Evolutionary conservation across 2,797 vertebrate genomes (phyloP).

Genomic region (Gallinago nigripennis): DNA sequence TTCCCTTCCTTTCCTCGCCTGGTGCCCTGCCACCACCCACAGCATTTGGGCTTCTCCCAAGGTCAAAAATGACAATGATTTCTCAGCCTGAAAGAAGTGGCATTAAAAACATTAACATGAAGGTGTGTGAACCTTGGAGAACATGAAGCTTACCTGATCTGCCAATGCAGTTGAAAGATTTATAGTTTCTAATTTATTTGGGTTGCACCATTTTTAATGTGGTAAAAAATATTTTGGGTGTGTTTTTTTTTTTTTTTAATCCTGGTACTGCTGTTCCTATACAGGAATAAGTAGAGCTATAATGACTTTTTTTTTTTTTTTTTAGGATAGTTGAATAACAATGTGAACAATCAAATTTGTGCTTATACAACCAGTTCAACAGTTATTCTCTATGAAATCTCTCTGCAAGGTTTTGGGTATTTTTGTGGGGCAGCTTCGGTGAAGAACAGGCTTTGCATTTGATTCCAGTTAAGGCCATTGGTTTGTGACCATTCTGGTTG

Average conservation of each 20-base stretch:
- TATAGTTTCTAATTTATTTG: not conserved
- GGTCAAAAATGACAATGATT: not conserved
- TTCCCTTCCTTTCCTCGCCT: not conserved
- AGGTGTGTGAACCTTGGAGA: not conserved
- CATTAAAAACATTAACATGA: not conserved
- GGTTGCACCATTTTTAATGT: not conserved
- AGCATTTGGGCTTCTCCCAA: not conserved
- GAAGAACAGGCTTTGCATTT: not conserved
- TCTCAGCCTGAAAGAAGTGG: not conserved
- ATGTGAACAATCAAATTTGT: not conserved
- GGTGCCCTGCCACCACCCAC: not conserved
- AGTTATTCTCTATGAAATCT: not conserved
- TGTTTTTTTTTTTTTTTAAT: not conserved
- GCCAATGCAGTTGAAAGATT: not conserved
- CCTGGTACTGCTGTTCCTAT: not conserved
- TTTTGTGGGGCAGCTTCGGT: not conserved
- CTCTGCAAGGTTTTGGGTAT: not conserved
- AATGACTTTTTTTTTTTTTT: not conserved
- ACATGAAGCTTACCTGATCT: not conserved
- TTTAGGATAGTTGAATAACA: not conserved
- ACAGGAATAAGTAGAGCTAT: not conserved
- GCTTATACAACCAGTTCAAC: not conserved
- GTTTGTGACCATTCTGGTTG: not conserved
- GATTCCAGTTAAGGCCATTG: accelerated
- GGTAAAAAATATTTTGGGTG: not conserved